Evolutionary conservation across 2,113 vertebrate species (phyloP).

Genomic region (Vidua macroura): DNA sequence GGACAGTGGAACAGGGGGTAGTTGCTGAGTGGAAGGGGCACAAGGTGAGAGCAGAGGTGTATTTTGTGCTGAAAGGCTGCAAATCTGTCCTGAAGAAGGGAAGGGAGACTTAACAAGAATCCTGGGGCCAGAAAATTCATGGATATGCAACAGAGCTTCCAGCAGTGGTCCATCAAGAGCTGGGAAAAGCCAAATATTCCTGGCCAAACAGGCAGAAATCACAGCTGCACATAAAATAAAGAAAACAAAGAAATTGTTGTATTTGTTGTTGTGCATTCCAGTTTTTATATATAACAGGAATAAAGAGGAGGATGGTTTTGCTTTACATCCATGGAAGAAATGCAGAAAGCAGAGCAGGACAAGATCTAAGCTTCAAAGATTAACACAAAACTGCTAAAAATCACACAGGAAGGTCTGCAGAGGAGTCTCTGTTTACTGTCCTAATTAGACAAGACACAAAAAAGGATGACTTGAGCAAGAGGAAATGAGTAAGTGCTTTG

Average conservation of each 20-base stretch:
- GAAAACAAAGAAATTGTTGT: neutral
- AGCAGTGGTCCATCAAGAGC: neutral
- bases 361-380: neutral
- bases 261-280: neutral
- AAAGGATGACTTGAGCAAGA: neutral
- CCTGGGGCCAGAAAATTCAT: neutral
- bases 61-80: neutral
- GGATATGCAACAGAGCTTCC: neutral
- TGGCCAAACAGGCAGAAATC: neutral
- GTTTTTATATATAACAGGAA: neutral
- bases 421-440: neutral
- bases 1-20: neutral
- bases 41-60: neutral
- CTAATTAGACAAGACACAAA: neutral
- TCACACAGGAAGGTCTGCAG: neutral
- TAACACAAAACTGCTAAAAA: neutral
- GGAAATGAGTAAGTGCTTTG: neutral
- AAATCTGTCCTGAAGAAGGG: neutral
- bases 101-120: neutral
- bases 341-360: neutral
- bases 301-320: neutral
- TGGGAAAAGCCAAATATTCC: neutral
- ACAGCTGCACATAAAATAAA: neutral
- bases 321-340: neutral
- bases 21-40: neutral